phyloP scores from a whole-genome alignment of 2,888 invertebrate genomes.

The Stenichneumon culpator region DNA sequence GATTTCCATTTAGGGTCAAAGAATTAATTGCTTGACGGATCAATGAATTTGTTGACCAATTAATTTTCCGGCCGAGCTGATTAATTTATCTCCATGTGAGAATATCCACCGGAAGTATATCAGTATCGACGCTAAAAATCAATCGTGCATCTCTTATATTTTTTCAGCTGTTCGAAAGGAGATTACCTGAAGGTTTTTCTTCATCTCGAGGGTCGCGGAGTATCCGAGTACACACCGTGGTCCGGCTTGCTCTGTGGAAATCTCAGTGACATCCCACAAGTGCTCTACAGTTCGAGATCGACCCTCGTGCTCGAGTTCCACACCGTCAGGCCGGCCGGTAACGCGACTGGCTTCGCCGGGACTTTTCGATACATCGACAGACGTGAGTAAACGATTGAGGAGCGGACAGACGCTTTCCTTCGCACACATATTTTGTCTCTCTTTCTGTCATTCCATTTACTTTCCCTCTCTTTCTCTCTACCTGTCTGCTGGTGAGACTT shows the following conservation, averaged over 20 bases:
- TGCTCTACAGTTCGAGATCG: slow-evolving; percentile 91
- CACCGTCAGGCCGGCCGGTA: slow-evolving; percentile 86
- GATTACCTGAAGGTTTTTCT: slow-evolving; percentile 93
- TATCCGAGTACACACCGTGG: slow-evolving; percentile 92
- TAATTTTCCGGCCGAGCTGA: no score
- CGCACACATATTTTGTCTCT: background rate
- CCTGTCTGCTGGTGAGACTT: slow-evolving; percentile 10
- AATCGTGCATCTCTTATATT: slow-evolving; percentile 69
- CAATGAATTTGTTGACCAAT: no score
- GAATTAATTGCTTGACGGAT: no score
- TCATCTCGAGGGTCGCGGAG: slow-evolving; percentile 89
- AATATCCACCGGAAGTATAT: background rate
- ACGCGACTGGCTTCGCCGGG: slow-evolving; percentile 90
- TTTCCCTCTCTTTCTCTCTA: slow-evolving; percentile 33
- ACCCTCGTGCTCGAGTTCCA: slow-evolving; percentile 92
- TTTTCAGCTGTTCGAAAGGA: slow-evolving; percentile 90
- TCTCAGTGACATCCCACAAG: slow-evolving; percentile 89
- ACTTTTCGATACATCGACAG: slow-evolving; percentile 92
- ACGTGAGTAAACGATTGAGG: slow-evolving; percentile 87
- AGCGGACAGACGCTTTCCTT: background rate
- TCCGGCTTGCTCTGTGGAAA: slow-evolving; percentile 91
- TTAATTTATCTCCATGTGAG: background rate
- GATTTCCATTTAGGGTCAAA: no score
- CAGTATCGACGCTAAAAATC: background rate
- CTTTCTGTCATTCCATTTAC: slow-evolving; percentile 10